These are phyloP conservation scores for Triops cancriformis DNA, from an alignment of 1,140 invertebrate genomes.

Conservation along the genomic window DNA sequence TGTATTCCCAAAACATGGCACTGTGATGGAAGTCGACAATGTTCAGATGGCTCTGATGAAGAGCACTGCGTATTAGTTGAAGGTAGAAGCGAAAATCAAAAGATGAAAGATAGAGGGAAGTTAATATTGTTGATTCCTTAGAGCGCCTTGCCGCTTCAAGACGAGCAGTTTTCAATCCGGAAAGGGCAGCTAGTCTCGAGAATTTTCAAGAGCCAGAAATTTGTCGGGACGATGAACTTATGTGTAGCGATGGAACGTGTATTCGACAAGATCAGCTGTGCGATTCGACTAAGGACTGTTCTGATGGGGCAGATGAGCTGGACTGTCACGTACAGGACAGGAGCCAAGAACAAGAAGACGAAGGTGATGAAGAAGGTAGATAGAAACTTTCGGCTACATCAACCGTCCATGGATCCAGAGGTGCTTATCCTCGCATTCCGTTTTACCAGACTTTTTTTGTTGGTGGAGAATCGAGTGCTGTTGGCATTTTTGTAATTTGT, in stretches of 20 bases:
- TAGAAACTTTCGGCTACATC: neutral
- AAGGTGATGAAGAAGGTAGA: neutral
- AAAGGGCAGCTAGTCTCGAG: conserved; percentile 45
- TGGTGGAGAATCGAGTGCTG: neutral
- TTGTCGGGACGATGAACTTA: conserved; percentile 38
- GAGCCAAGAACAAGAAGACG: neutral
- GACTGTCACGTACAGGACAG: conserved; percentile 29
- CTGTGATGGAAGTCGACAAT: conserved; percentile 51
- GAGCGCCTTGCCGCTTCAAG: conserved; percentile 37
- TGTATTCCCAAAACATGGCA: conserved; percentile 46
- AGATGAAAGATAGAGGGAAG: neutral
- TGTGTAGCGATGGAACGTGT: conserved; percentile 39
- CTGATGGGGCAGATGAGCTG: conserved; percentile 35
- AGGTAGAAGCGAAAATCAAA: conserved; percentile 35
- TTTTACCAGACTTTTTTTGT: neutral
- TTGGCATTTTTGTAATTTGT: neutral
- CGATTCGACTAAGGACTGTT: conserved; percentile 44
- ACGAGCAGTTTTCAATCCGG: conserved; percentile 45
- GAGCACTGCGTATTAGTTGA: conserved; percentile 34
- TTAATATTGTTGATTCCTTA: neutral
- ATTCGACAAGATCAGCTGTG: conserved; percentile 33
- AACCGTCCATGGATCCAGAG: neutral
- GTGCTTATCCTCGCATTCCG: neutral
- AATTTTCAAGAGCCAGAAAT: neutral
- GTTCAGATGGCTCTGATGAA: conserved; percentile 49